Percentiles rank a stretch among this genome's conserved stretches.
These are phyloP conservation scores for Chloromyia formosa DNA, from an alignment of 2,888 invertebrate genomes.

Conservation along the genomic window DNA sequence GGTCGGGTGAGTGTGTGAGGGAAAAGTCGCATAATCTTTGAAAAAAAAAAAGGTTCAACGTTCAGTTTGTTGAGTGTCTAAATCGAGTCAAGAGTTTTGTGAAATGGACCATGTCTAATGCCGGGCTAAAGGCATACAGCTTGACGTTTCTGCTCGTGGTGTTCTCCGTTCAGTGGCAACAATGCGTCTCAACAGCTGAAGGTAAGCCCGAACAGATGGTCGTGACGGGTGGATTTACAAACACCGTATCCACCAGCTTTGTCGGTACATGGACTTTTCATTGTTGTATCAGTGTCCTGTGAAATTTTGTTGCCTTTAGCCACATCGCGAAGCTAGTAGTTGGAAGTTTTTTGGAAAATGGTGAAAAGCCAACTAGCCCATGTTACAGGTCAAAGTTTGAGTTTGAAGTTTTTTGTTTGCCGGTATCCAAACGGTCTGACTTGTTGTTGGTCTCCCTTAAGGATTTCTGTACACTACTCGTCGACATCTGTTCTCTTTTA, in stretches of 20 bases:
- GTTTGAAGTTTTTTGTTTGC: background rate
- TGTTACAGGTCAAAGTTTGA: background rate
- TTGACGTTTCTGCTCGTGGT: conserved; percentile 50
- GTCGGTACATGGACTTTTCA: too few species aligned
- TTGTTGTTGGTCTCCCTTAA: background rate
- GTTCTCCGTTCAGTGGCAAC: conserved; percentile 43
- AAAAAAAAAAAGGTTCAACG: background rate
- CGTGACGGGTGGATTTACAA: background rate
- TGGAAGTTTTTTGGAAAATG: conserved; percentile 1
- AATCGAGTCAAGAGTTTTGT: conserved; percentile 46
- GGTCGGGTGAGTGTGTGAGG: background rate
- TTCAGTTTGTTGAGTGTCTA: background rate
- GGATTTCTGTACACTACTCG: background rate
- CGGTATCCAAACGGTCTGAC: background rate
- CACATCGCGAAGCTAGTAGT: background rate
- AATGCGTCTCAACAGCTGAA: conserved; percentile 44
- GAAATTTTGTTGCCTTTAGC: background rate
- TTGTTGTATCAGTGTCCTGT: too few species aligned
- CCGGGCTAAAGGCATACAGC: conserved; percentile 56
- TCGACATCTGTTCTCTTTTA: too few species aligned
- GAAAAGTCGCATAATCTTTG: background rate
- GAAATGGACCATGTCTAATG: conserved; percentile 58
- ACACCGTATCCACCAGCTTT: too few species aligned
- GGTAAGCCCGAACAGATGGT: conserved; percentile 41
- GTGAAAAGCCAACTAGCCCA: background rate